These are phyloP conservation scores for human (Homo sapiens) DNA, from an alignment of 2,113 vertebrate species.

Conservation along the genomic window DNA sequence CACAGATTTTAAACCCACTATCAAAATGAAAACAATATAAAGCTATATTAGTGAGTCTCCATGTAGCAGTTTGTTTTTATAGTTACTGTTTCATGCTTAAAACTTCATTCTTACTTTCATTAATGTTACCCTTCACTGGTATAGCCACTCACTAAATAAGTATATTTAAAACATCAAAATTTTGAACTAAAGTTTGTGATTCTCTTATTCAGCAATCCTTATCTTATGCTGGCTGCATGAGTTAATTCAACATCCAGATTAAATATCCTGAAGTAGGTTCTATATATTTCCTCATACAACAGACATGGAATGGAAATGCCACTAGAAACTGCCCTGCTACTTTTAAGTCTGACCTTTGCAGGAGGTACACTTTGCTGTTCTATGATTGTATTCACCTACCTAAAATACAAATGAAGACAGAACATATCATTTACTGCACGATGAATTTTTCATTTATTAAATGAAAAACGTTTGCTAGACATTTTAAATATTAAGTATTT, in stretches of 20 bases:
- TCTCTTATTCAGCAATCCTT: background rate
- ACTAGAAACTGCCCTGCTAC: background rate
- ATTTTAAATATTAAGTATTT: conserved; percentile 67
- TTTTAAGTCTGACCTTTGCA: background rate
- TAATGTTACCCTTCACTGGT: background rate
- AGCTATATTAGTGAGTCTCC: background rate
- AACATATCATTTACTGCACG: conserved; percentile 15
- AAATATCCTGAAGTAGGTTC: background rate
- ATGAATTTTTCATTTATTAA: conserved; percentile 35
- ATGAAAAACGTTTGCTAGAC: conserved; percentile 59
- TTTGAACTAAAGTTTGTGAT: background rate
- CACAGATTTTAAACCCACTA: conserved; percentile 41
- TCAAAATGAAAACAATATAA: background rate
- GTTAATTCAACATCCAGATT: background rate
- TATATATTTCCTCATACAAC: background rate
- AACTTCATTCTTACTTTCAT: background rate
- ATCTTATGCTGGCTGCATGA: background rate
- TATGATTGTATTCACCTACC: background rate
- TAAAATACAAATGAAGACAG: conserved; percentile 23
- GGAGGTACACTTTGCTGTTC: background rate
- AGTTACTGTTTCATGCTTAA: background rate
- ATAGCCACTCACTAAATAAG: background rate
- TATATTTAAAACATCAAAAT: background rate
- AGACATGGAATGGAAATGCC: background rate
- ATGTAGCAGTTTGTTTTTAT: background rate